phyloP scores from a whole-genome alignment of 2,113 vertebrate species.

The Hippocampus abdominalis region DNA sequence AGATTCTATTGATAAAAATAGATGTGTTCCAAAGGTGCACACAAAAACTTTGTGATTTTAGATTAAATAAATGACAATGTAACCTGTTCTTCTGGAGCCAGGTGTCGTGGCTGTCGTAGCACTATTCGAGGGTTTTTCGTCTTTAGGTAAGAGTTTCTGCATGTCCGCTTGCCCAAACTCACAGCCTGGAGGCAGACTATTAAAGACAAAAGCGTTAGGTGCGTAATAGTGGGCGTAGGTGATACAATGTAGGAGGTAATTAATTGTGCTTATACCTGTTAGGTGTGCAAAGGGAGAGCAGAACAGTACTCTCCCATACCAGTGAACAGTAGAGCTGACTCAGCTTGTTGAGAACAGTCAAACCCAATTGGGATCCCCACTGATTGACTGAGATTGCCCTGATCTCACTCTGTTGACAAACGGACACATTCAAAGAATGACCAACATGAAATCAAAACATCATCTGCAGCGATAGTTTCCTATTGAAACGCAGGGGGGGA shows the following conservation, averaged over 20 bases:
- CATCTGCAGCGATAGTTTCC: not conserved
- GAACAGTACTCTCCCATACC: constrained; percentile 94
- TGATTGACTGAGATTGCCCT: constrained; percentile 94
- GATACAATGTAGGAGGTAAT: constrained; percentile 1
- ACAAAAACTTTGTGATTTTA: not conserved
- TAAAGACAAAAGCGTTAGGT: not conserved
- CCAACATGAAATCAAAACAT: not conserved
- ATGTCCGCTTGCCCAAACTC: constrained; percentile 94
- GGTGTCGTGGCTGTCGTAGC: constrained; percentile 54
- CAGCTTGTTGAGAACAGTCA: constrained; percentile 88
- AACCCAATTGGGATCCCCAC: constrained; percentile 90
- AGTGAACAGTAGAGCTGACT: constrained; percentile 94
- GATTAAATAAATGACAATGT: constrained; percentile 23
- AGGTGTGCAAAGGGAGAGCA: constrained; percentile 91
- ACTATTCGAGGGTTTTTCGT: constrained; percentile 78
- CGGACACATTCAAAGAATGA: constrained; percentile 10
- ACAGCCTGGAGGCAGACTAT: constrained; percentile 86
- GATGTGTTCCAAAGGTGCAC: not conserved
- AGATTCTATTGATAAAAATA: constrained; percentile 62
- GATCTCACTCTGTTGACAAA: constrained; percentile 83
- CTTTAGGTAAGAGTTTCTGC: constrained; percentile 92
- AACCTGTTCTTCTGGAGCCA: constrained; percentile 82
- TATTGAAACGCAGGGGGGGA: not conserved
- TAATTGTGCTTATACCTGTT: constrained; percentile 77
- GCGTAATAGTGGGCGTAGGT: not conserved